A percentile compares a stretch with the other conserved stretches of the same genome.
Evolutionary conservation across 2,797 vertebrate species (phyloP).

Genomic region (Rhabdomys pumilio): DNA sequence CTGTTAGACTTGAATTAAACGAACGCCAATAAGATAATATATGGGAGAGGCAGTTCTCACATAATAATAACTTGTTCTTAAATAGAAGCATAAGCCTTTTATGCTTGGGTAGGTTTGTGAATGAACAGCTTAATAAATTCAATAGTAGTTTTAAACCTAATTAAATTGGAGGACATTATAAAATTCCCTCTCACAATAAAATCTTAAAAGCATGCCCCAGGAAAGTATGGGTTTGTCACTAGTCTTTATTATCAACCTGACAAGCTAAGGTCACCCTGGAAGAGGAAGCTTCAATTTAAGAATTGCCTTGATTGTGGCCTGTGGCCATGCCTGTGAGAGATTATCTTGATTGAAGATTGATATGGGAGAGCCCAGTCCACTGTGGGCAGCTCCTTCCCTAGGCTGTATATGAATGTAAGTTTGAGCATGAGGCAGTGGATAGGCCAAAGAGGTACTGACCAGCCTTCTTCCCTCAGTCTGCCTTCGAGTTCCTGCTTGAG

Average conservation of each 20-base stretch:
- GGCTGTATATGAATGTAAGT: not conserved
- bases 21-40: conserved; percentile 63
- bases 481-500: not conserved
- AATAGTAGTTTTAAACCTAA: conserved; percentile 70
- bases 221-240: conserved; percentile 1
- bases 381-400: not conserved
- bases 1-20: conserved; percentile 55
- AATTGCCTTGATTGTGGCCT: not conserved
- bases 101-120: conserved; percentile 61
- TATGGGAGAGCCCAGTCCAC: not conserved
- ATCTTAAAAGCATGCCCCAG: not conserved
- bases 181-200: conserved; percentile 47
- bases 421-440: not conserved
- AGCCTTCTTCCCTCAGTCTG: not conserved
- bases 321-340: not conserved
- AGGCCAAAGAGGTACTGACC: not conserved
- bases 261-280: too few relatives aligned
- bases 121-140: conserved; percentile 50
- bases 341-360: not conserved
- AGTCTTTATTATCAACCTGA: not conserved
- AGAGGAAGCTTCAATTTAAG: not conserved
- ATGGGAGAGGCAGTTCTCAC: conserved; percentile 46
- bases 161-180: conserved; percentile 57
- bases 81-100: conserved; percentile 59
- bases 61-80: conserved; percentile 39